Evolutionary conservation across 2,888 invertebrate genomes (phyloP).

Genomic region (Orthonychiurus folsomi): DNA sequence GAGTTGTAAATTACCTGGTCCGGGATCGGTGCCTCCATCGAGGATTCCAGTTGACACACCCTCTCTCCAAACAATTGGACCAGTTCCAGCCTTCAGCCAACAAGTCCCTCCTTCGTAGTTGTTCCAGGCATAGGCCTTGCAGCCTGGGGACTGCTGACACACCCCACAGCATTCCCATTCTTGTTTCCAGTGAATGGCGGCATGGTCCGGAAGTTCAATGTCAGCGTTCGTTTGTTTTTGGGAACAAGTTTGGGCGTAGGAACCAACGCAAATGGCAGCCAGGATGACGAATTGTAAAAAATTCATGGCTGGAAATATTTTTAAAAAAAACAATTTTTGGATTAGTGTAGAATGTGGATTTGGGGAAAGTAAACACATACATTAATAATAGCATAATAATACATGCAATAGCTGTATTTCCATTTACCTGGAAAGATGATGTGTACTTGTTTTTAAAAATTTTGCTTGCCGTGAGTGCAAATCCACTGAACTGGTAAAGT

Average conservation of each 20-base stretch:
- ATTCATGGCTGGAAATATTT: no score
- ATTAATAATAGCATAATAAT: no score
- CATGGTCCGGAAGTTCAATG: conserved; percentile 16
- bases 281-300: conserved; percentile 1
- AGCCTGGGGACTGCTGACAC: conserved; percentile 14
- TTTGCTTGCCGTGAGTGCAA: no score
- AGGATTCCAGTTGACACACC: conserved; percentile 10
- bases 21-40: neutral
- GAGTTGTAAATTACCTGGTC: neutral
- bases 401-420: no score
- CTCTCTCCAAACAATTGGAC: conserved; percentile 9
- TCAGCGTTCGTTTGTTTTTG: conserved; percentile 3
- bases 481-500: no score
- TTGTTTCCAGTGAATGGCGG: conserved; percentile 5
- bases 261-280: neutral
- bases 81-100: conserved; percentile 22
- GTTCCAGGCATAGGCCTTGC: conserved; percentile 21
- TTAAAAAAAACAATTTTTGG: no score
- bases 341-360: no score
- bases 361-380: no score
- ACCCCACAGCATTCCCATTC: conserved; percentile 18
- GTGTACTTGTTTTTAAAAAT: no score
- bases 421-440: no score
- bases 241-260: neutral
- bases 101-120: conserved; percentile 19